Evolutionary conservation across 2,888 invertebrate genomes (phyloP).

Genomic region (Eupithecia exiguata): DNA sequence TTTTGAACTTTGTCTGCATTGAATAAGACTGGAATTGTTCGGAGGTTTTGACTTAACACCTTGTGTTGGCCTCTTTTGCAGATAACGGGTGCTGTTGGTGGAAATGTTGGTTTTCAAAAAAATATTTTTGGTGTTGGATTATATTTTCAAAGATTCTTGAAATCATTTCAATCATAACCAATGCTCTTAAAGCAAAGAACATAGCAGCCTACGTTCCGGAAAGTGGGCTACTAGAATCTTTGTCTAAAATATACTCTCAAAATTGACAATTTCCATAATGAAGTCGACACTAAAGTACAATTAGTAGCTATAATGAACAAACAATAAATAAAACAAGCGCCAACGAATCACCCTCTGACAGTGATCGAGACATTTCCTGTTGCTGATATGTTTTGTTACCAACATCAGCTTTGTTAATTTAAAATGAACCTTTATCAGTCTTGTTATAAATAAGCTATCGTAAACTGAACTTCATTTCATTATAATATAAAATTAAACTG

Average conservation of each 20-base stretch:
- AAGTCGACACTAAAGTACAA: background rate
- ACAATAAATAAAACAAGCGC: slow-evolving; percentile 10
- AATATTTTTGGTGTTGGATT: background rate
- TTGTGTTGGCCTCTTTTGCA: slow-evolving; percentile 16
- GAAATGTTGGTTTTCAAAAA: background rate
- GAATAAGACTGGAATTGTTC: slow-evolving; percentile 11
- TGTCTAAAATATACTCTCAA: background rate
- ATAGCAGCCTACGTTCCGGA: background rate
- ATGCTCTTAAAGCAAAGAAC: background rate
- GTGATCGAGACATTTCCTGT: slow-evolving; percentile 29
- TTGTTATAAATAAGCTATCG: slow-evolving; percentile 9
- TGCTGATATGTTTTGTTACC: slow-evolving; percentile 22
- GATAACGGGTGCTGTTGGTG: slow-evolving; percentile 2
- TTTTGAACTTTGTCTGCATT: slow-evolving; percentile 22
- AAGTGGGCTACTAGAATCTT: background rate
- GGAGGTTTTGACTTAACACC: slow-evolving; percentile 1
- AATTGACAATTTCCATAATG: background rate
- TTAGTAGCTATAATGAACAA: background rate
- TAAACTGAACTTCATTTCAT: background rate
- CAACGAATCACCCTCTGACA: slow-evolving; percentile 12
- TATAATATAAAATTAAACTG: background rate
- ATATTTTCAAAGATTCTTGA: background rate
- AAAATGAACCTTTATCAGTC: background rate
- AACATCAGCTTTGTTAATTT: background rate
- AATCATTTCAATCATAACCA: background rate